These are phyloP conservation scores for Neoascia interrupta DNA, from an alignment of 2,888 invertebrate species.

Conservation along the genomic window DNA sequence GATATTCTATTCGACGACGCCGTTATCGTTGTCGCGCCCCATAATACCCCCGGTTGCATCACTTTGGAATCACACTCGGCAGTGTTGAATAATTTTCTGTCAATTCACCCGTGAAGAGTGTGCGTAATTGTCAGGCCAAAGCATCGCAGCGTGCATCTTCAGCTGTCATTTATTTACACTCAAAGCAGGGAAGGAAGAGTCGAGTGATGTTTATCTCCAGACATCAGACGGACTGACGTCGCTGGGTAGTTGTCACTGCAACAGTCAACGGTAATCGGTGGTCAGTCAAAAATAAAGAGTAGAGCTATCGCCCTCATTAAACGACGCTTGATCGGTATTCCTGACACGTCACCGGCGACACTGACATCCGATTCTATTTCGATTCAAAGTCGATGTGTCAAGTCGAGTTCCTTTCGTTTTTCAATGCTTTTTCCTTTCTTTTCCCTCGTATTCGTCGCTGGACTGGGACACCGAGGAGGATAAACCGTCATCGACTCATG, in stretches of 20 bases:
- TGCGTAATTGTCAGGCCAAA: constrained; percentile 43
- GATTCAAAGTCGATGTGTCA: constrained; percentile 31
- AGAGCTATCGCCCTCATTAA: constrained; percentile 64
- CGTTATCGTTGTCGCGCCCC: constrained; percentile 28
- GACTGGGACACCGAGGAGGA: constrained; percentile 17
- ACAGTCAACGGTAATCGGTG: constrained; percentile 44
- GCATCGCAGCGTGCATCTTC: constrained; percentile 45
- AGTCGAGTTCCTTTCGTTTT: constrained; percentile 64
- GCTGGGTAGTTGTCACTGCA: constrained; percentile 24
- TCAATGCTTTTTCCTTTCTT: constrained; percentile 42
- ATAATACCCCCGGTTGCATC: constrained; percentile 56
- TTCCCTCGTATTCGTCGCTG: constrained; percentile 1
- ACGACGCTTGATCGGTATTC: constrained; percentile 48
- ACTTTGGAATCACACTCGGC: constrained; percentile 45
- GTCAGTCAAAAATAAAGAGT: constrained; percentile 25
- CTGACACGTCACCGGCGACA: constrained; percentile 63
- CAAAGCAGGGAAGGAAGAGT: constrained; percentile 8
- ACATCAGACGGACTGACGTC: constrained; percentile 60
- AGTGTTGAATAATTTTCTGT: constrained; percentile 53
- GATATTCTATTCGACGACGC: constrained; percentile 59
- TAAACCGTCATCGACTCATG: neutral
- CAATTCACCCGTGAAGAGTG: constrained; percentile 20
- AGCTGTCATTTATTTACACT: constrained; percentile 45
- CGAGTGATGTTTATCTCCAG: constrained; percentile 47
- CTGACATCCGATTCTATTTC: constrained; percentile 66